phyloP scores from a whole-genome alignment of 1,140 invertebrate species.

The Potamilus streckersoni region DNA sequence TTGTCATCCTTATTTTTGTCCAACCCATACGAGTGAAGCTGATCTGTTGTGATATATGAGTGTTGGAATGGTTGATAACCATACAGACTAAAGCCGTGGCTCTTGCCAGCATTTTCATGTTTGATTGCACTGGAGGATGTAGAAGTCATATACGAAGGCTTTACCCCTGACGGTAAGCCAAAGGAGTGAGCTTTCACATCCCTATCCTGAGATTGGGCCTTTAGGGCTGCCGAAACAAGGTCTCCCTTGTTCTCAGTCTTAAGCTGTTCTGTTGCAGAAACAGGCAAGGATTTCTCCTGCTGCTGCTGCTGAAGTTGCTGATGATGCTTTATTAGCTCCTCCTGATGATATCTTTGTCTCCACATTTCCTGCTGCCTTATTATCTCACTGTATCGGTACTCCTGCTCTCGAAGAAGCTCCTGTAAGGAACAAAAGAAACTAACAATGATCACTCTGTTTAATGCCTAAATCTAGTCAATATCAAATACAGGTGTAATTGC shows the following conservation, averaged over 20 bases:
- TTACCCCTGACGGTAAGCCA: too few species aligned
- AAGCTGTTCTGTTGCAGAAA: slow-evolving; percentile 9
- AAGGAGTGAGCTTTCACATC: too few species aligned
- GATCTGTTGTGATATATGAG: slow-evolving; percentile 70
- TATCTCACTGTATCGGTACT: slow-evolving; percentile 22
- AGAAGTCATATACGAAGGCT: too few species aligned
- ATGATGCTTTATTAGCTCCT: background rate
- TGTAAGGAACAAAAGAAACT: background rate
- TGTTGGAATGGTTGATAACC: slow-evolving; percentile 77
- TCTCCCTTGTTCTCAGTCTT: background rate
- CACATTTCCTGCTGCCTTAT: slow-evolving; percentile 8
- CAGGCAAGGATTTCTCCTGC: slow-evolving; percentile 12
- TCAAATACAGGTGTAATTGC: too few species aligned
- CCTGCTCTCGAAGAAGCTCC: slow-evolving; percentile 23
- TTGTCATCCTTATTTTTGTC: slow-evolving; percentile 40
- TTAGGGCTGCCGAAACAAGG: background rate
- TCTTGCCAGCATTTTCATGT: too few species aligned
- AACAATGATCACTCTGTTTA: too few species aligned
- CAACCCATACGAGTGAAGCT: slow-evolving; percentile 61
- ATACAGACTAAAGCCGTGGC: slow-evolving; percentile 74
- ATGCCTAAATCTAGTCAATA: too few species aligned
- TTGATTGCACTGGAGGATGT: too few species aligned
- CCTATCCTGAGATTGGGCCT: too few species aligned
- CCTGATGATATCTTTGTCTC: slow-evolving; percentile 10
- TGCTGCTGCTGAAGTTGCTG: background rate